A percentile compares a stretch with the other conserved stretches of the same genome.
phyloP scores from a whole-genome alignment of 1,140 invertebrate genomes.

The Drosophila arawakana region DNA sequence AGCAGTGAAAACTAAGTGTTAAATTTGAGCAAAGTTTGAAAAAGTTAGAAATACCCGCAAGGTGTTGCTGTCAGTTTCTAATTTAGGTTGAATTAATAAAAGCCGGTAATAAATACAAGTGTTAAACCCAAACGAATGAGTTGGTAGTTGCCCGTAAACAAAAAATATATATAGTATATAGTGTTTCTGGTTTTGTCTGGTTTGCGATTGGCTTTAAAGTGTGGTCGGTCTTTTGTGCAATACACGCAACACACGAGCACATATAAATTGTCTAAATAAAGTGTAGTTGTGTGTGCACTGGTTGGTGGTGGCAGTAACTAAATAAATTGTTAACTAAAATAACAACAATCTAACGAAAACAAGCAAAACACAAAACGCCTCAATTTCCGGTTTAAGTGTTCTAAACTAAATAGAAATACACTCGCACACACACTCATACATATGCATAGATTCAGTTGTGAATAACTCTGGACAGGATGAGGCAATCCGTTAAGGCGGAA shows the following conservation, averaged over 20 bases:
- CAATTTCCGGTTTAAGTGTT: slow-evolving; percentile 83
- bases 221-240: slow-evolving; percentile 40
- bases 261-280: slow-evolving; percentile 59
- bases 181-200: slow-evolving; percentile 2
- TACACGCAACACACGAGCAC: slow-evolving; percentile 50
- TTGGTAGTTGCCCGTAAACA: too few relatives aligned
- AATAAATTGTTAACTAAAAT: slow-evolving; percentile 83
- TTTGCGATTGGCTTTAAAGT: slow-evolving; percentile 36
- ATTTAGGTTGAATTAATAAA: too few relatives aligned
- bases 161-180: neutral
- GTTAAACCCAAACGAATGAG: too few relatives aligned
- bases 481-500: slow-evolving; percentile 72
- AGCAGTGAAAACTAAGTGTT: too few relatives aligned
- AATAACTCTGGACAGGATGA: slow-evolving; percentile 32
- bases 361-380: slow-evolving; percentile 82
- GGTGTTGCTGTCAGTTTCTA: too few relatives aligned
- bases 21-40: too few relatives aligned
- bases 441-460: slow-evolving; percentile 3
- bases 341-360: slow-evolving; percentile 81
- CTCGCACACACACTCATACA: slow-evolving; percentile 32
- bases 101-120: too few relatives aligned
- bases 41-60: too few relatives aligned
- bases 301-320: slow-evolving; percentile 63
- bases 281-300: slow-evolving; percentile 29
- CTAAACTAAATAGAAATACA: slow-evolving; percentile 75